Conservation (phyloP, 2,888 invertebrate genomes). For the Thyatira batis region DNA sequence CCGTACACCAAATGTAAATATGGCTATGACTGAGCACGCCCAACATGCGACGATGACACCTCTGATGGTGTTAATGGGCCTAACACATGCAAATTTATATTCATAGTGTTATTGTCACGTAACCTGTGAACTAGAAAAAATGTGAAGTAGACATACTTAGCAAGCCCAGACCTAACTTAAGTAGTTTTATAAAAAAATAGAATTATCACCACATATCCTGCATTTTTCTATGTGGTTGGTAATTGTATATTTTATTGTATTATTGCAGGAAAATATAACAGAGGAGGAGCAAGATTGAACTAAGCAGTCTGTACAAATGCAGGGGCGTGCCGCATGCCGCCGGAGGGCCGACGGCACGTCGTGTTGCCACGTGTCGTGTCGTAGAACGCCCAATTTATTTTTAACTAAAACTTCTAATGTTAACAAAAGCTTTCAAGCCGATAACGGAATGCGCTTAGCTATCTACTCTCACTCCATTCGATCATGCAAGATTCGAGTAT, state of each 20-base stretch:
- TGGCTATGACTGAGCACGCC: slow-evolving; percentile 63
- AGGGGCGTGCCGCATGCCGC: slow-evolving; percentile 46
- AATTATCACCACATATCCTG: too few species aligned
- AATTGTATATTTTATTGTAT: background rate
- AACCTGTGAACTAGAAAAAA: slow-evolving; percentile 12
- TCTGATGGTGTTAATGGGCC: slow-evolving; percentile 58
- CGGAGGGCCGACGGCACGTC: slow-evolving; percentile 40
- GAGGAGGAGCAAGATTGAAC: slow-evolving; percentile 17
- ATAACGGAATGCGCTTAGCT: slow-evolving; percentile 1
- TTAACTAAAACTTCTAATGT: slow-evolving; percentile 38
- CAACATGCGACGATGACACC: slow-evolving; percentile 57
- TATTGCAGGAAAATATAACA: background rate
- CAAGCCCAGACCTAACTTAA: background rate
- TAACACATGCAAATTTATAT: slow-evolving; percentile 64
- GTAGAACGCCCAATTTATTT: slow-evolving; percentile 48
- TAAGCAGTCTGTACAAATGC: slow-evolving; percentile 39
- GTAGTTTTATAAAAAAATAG: background rate
- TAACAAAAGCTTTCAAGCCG: slow-evolving; percentile 14
- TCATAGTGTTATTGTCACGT: slow-evolving; percentile 46
- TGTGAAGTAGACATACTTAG: background rate
- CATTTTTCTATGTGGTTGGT: too few species aligned
- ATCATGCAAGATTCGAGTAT: background rate
- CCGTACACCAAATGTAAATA: slow-evolving; percentile 70
- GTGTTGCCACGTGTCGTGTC: slow-evolving; percentile 43
- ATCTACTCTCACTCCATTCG: background rate